These are phyloP conservation scores for Cheilosia variabilis DNA, from an alignment of 2,888 invertebrate genomes.

Conservation along the genomic window DNA sequence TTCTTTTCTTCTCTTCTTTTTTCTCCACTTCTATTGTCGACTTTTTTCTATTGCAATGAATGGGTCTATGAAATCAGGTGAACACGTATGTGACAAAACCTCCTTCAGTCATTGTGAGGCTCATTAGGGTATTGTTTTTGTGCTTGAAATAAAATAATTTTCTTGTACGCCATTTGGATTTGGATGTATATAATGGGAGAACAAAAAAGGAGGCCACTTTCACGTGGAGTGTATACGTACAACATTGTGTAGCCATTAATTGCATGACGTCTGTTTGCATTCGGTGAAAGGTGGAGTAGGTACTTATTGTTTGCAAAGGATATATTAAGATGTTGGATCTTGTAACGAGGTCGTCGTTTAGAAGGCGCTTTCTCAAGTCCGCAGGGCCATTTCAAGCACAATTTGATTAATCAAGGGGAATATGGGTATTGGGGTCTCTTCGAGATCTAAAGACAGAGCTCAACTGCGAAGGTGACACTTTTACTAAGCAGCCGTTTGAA, in stretches of 20 bases:
- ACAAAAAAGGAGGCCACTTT: not conserved
- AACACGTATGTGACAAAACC: conserved; percentile 53
- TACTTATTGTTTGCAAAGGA: too few species aligned
- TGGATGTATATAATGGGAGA: conserved; percentile 23
- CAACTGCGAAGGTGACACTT: too few species aligned
- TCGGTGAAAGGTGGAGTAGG: too few species aligned
- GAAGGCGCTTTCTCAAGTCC: too few species aligned
- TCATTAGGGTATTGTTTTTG: conserved; percentile 48
- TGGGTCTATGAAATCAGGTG: conserved; percentile 48
- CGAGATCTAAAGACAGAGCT: too few species aligned
- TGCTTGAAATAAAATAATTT: conserved; percentile 37
- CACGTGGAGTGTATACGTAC: not conserved
- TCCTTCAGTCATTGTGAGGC: conserved; percentile 46
- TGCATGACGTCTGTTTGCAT: not conserved
- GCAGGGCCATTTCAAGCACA: too few species aligned
- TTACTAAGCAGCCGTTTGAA: too few species aligned
- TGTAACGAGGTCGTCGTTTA: too few species aligned
- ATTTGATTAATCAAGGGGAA: too few species aligned
- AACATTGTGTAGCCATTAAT: not conserved
- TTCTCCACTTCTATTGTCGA: not conserved
- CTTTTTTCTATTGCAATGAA: conserved; percentile 15
- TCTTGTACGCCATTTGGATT: conserved; percentile 50
- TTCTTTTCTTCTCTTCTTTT: not conserved
- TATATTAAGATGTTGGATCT: too few species aligned
- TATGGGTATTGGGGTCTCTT: too few species aligned